Percentiles rank a stretch among this genome's conserved stretches.
Conservation (phyloP, 2,888 invertebrate species). For the Lymantria monacha region DNA sequence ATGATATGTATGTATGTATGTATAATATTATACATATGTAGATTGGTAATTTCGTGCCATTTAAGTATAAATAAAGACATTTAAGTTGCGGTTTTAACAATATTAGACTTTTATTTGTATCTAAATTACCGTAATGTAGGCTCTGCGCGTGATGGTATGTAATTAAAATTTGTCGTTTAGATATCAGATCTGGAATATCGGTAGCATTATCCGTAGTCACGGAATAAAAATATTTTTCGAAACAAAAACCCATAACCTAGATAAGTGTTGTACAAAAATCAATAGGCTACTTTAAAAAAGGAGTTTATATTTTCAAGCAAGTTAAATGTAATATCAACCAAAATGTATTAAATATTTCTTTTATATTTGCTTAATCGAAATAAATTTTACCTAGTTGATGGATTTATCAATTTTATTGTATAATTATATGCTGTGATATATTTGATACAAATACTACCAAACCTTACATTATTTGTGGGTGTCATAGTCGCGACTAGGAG, state of each 20-base stretch:
- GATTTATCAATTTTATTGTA: too few species aligned
- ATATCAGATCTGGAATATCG: slow-evolving; percentile 9
- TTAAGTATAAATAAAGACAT: background rate
- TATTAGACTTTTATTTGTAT: slow-evolving; percentile 2
- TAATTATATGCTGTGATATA: too few species aligned
- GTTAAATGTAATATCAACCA: too few species aligned
- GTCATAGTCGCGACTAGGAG: too few species aligned
- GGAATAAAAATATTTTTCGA: slow-evolving; percentile 7
- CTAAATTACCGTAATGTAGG: slow-evolving; percentile 1
- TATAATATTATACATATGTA: too few species aligned
- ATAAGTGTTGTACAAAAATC: slow-evolving; percentile 2
- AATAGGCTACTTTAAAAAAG: background rate
- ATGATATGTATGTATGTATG: too few species aligned
- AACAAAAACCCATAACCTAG: slow-evolving; percentile 6
- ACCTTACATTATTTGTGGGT: too few species aligned
- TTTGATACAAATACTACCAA: too few species aligned
- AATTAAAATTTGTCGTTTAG: slow-evolving; percentile 13
- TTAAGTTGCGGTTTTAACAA: background rate
- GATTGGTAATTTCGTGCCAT: too few species aligned
- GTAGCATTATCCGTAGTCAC: slow-evolving; percentile 9
- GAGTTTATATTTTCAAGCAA: background rate
- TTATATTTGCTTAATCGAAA: too few species aligned
- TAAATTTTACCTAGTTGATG: too few species aligned
- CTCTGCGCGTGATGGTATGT: slow-evolving; percentile 9
- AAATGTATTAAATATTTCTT: too few species aligned